A percentile compares a stretch with the other conserved stretches of the same genome.
Conservation (phyloP, 2,888 invertebrate species). For the Drosophila fulvimacula region DNA sequence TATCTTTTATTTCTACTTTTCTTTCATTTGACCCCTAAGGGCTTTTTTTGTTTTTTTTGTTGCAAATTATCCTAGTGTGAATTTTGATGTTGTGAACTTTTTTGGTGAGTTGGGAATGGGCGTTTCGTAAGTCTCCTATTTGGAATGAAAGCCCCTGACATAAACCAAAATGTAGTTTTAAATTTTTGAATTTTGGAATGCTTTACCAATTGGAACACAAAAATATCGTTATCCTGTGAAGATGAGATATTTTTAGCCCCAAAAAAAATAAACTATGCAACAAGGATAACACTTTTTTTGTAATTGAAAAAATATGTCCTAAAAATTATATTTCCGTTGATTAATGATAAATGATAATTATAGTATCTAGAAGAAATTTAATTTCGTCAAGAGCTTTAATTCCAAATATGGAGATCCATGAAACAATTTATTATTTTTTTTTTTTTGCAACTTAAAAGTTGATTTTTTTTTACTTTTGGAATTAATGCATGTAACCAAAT, state of each 20-base stretch:
- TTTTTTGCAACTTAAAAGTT: neutral
- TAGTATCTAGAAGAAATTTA: neutral
- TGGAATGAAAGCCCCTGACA: neutral
- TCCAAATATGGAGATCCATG: neutral
- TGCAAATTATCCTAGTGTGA: neutral
- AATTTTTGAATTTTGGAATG: neutral
- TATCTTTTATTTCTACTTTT: slow-evolving; percentile 1
- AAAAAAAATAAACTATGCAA: neutral
- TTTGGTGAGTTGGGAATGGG: neutral
- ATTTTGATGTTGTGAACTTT: neutral
- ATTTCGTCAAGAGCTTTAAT: neutral
- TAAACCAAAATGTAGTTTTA: neutral
- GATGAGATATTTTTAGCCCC: neutral
- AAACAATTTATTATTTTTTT: neutral
- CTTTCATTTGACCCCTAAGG: slow-evolving; percentile 8
- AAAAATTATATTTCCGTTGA: neutral
- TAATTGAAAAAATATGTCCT: neutral
- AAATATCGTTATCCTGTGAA: slow-evolving; percentile 4
- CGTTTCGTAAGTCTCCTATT: neutral
- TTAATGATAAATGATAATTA: neutral
- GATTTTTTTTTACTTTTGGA: neutral
- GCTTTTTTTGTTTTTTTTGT: neutral
- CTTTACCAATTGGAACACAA: neutral
- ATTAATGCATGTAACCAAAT: neutral
- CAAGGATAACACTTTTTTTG: neutral